phyloP scores from a whole-genome alignment of 2,113 vertebrate genomes.

The Pungitius pungitius region DNA sequence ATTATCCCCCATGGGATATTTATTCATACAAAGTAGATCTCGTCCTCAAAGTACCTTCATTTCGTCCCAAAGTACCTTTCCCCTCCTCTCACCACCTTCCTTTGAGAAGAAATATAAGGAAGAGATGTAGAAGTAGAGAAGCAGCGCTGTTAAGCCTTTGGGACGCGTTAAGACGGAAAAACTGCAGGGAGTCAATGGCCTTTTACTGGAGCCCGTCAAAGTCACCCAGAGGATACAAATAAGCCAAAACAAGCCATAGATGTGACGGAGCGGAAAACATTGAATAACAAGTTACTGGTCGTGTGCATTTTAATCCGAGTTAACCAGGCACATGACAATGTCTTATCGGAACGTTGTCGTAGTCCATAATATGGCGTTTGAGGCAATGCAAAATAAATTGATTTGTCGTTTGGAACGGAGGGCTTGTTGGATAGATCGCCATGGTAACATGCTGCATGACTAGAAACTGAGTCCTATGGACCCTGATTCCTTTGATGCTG shows the following conservation, averaged over 20 bases:
- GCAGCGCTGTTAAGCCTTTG: neutral
- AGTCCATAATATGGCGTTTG: too few species aligned
- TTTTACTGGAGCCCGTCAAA: slow-evolving; percentile 23
- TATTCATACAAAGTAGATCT: neutral
- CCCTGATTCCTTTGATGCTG: neutral
- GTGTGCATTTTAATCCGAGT: neutral
- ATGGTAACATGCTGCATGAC: neutral
- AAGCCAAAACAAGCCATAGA: neutral
- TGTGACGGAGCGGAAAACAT: neutral
- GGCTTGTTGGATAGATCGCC: neutral
- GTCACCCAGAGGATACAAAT: neutral
- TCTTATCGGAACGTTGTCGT: too few species aligned
- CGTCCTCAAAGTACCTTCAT: neutral
- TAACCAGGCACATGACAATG: too few species aligned
- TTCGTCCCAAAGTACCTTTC: neutral
- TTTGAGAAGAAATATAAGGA: neutral
- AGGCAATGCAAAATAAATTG: neutral
- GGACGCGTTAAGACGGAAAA: neutral
- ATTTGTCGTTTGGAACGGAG: neutral
- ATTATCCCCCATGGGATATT: neutral
- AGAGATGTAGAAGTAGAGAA: neutral
- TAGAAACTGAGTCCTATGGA: neutral
- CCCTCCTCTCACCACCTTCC: neutral
- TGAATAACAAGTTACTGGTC: neutral
- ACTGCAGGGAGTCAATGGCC: neutral